Conservation (phyloP, 2,888 invertebrate genomes). For the Diaphora mendica region DNA sequence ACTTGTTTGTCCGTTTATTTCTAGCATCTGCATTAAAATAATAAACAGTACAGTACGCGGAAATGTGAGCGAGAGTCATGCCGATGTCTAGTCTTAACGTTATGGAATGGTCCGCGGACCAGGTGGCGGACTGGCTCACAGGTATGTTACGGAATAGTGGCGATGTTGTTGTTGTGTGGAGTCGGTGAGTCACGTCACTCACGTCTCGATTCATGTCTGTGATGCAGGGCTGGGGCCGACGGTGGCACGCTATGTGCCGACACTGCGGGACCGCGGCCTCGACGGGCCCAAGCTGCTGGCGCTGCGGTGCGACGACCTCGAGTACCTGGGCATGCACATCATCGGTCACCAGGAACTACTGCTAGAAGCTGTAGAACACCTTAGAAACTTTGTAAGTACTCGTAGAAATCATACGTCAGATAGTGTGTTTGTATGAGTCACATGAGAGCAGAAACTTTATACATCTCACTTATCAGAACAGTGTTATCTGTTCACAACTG, state of each 20-base stretch:
- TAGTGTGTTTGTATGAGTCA: constrained; percentile 41
- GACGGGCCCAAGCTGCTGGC: constrained; percentile 93
- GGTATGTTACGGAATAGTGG: constrained; percentile 82
- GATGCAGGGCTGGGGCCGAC: constrained; percentile 91
- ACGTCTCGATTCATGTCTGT: constrained; percentile 31
- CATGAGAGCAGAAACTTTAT: constrained; percentile 25
- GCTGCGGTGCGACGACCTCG: constrained; percentile 95
- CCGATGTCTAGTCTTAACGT: constrained; percentile 85
- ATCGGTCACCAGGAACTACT: constrained; percentile 98
- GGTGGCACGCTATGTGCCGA: constrained; percentile 92
- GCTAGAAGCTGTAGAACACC: constrained; percentile 95
- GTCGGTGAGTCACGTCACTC: constrained; percentile 57
- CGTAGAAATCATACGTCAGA: constrained; percentile 1
- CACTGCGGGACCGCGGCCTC: constrained; percentile 92
- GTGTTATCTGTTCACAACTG: constrained; percentile 45
- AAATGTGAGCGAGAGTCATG: constrained; percentile 61
- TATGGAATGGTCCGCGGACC: constrained; percentile 95
- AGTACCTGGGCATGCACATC: constrained; percentile 93
- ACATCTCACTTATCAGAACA: constrained; percentile 42
- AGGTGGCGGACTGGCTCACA: constrained; percentile 96
- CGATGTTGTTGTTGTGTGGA: constrained; percentile 30
- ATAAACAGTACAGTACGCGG: constrained; percentile 46
- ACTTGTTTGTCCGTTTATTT: constrained; percentile 41
- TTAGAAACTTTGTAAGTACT: constrained; percentile 93
- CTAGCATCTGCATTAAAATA: constrained; percentile 39